Conservation (phyloP, 2,113 vertebrate genomes). For the Gallinago undulata region DNA sequence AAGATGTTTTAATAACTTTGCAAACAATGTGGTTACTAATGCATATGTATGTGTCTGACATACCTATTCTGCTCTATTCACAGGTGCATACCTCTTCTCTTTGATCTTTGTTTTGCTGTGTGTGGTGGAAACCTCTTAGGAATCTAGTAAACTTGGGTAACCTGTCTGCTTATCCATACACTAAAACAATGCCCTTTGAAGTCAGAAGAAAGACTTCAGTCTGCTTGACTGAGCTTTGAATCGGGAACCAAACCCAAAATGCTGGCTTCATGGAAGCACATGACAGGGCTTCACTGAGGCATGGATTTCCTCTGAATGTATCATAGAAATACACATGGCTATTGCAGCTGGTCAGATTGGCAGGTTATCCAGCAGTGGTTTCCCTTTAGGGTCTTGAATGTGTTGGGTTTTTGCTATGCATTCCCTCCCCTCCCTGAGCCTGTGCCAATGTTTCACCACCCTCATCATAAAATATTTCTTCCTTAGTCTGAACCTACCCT, state of each 20-base stretch:
- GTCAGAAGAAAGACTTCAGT: not conserved
- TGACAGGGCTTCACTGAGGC: not conserved
- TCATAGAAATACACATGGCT: not conserved
- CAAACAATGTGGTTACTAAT: not conserved
- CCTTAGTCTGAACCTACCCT: not conserved
- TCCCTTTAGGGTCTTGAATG: not conserved
- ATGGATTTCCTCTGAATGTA: not conserved
- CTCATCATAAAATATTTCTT: not conserved
- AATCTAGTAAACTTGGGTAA: not conserved
- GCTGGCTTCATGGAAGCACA: not conserved
- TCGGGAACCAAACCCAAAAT: not conserved
- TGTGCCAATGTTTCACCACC: not conserved
- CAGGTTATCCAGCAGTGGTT: not conserved
- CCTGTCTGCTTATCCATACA: not conserved
- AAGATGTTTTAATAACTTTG: slow-evolving; percentile 25
- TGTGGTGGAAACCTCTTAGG: not conserved
- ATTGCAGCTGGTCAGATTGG: not conserved
- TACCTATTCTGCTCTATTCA: not conserved
- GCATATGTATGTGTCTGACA: not conserved
- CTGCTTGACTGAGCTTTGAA: not conserved
- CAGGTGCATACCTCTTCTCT: not conserved
- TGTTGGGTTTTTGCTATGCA: not conserved
- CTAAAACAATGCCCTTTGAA: slow-evolving; percentile 6
- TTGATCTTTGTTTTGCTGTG: slow-evolving; percentile 41
- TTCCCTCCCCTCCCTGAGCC: not conserved